These are phyloP conservation scores for Aegithalos caudatus DNA, from an alignment of 2,113 vertebrate species.

Conservation along the genomic window DNA sequence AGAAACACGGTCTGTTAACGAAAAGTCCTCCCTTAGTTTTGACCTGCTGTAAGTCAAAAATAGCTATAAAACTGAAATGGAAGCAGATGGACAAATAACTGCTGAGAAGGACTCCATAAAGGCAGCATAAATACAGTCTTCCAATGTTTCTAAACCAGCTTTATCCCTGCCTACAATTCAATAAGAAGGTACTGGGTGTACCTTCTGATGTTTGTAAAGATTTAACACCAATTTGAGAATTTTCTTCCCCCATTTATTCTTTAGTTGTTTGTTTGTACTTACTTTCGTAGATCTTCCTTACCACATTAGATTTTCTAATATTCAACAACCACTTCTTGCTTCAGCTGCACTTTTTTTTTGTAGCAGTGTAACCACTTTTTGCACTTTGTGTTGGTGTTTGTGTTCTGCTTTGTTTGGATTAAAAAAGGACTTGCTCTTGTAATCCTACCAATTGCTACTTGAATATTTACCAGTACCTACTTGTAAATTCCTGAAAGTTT, in stretches of 20 bases:
- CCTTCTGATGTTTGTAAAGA: not conserved
- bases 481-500: conserved; percentile 35
- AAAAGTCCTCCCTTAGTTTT: not conserved
- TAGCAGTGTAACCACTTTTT: not conserved
- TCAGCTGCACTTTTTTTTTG: not conserved
- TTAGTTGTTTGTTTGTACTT: conserved; percentile 27
- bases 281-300: conserved; percentile 32
- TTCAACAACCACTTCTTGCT: not conserved
- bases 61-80: not conserved
- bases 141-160: not conserved
- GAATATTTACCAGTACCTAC: conserved; percentile 25
- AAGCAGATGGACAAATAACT: not conserved
- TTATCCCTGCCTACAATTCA: not conserved
- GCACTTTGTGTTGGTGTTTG: not conserved
- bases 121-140: not conserved
- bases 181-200: not conserved
- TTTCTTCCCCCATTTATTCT: conserved; percentile 1
- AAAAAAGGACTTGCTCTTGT: conserved; percentile 9
- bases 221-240: not conserved
- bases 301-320: not conserved
- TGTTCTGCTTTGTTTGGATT: conserved; percentile 28
- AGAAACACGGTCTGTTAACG: not conserved
- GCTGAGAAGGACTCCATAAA: not conserved
- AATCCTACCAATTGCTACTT: conserved; percentile 1
- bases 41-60: not conserved